phyloP scores from a whole-genome alignment of 2,888 invertebrate species.

The Prenolepis imparis region DNA sequence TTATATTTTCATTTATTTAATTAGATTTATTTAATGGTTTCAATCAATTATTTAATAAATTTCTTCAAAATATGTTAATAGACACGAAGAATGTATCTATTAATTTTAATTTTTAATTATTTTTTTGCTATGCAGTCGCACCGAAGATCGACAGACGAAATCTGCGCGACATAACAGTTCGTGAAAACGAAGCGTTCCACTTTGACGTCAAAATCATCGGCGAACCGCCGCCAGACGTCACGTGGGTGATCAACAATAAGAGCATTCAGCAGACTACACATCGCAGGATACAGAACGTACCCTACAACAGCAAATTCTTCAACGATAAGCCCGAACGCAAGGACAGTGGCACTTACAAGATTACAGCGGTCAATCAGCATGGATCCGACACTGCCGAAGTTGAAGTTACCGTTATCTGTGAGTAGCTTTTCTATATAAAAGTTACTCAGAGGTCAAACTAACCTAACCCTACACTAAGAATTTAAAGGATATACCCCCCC shows the following conservation, averaged over 20 bases:
- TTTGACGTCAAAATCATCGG: conserved; percentile 96
- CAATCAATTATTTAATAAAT: neutral
- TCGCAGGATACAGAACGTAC: conserved; percentile 92
- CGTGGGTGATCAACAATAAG: conserved; percentile 95
- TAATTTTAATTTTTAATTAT: conserved; percentile 71
- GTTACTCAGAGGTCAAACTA: neutral
- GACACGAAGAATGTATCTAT: neutral
- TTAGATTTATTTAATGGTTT: too few species aligned
- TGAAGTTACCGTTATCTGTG: conserved; percentile 95
- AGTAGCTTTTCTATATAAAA: conserved; percentile 85
- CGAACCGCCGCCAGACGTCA: conserved; percentile 96
- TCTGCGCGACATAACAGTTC: conserved; percentile 94
- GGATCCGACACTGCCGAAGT: conserved; percentile 96
- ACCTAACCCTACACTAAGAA: too few species aligned
- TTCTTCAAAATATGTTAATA: neutral
- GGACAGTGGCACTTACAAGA: conserved; percentile 96
- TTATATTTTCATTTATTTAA: too few species aligned
- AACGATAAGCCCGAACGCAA: conserved; percentile 95
- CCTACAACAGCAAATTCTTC: conserved; percentile 95
- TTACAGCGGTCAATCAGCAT: conserved; percentile 94
- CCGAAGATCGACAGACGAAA: conserved; percentile 98
- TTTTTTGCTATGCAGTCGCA: conserved; percentile 90
- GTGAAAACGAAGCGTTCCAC: conserved; percentile 95
- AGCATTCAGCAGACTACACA: conserved; percentile 89
- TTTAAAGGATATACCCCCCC: too few species aligned